Percentiles rank a stretch among this genome's conserved stretches.
phyloP scores from a whole-genome alignment of 1,140 invertebrate species.

The Ceratitis capitata region DNA sequence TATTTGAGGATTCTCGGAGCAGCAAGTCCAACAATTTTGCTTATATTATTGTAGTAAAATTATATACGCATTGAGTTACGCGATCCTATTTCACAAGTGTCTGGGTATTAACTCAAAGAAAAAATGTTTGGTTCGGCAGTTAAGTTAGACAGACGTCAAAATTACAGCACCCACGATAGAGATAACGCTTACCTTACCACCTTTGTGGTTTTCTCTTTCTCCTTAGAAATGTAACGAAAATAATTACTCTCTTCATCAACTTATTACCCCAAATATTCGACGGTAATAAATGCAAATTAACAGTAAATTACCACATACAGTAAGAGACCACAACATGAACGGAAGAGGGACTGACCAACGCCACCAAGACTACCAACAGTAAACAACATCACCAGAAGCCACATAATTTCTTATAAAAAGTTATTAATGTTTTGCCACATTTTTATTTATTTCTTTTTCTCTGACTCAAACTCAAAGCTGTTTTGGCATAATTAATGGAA shows the following conservation, averaged over 20 bases:
- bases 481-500: conserved; percentile 24
- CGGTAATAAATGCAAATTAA: conserved; percentile 17
- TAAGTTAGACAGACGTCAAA: too few species aligned
- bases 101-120: too few species aligned
- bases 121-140: too few species aligned
- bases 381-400: neutral
- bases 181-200: too few species aligned
- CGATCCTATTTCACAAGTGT: too few species aligned
- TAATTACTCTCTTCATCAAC: neutral
- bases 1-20: too few species aligned
- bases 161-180: too few species aligned
- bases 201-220: neutral
- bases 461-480: neutral
- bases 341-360: neutral
- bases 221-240: neutral
- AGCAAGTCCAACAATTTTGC: too few species aligned
- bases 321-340: neutral
- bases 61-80: too few species aligned
- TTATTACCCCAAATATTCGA: neutral
- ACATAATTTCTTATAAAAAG: conserved; percentile 23
- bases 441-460: neutral
- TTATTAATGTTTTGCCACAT: neutral
- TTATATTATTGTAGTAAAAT: too few species aligned
- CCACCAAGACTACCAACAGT: neutral
- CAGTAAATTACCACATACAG: neutral